Conservation (phyloP, 2,888 invertebrate genomes). For the Agonopterix alstromeriana region DNA sequence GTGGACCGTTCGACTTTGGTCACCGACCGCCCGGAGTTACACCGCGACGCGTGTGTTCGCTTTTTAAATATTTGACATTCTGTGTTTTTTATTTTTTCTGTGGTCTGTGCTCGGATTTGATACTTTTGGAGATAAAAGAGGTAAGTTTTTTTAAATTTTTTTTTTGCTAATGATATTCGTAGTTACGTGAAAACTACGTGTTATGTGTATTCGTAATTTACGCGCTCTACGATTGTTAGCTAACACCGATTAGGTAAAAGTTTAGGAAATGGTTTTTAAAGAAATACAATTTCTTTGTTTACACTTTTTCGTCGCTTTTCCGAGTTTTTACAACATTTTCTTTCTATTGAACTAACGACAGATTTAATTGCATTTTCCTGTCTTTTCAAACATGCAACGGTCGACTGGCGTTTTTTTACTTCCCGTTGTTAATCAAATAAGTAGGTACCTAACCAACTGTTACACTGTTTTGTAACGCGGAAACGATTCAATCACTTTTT, state of each 20-base stretch:
- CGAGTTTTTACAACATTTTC: neutral
- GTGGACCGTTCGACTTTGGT: slow-evolving; percentile 35
- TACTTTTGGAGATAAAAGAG: slow-evolving; percentile 27
- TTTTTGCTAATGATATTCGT: neutral
- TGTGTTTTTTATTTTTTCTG: slow-evolving; percentile 40
- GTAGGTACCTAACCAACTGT: slow-evolving; percentile 5
- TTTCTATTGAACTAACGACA: neutral
- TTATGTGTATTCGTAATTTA: too few relatives aligned
- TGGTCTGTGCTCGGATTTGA: slow-evolving; percentile 57
- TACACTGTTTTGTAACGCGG: slow-evolving; percentile 6
- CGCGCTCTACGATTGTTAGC: too few relatives aligned
- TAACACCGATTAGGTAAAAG: too few relatives aligned
- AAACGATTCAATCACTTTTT: neutral
- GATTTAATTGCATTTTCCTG: slow-evolving; percentile 1
- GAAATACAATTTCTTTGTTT: neutral
- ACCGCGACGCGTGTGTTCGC: slow-evolving; percentile 52
- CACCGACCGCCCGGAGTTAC: slow-evolving; percentile 13
- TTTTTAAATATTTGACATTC: slow-evolving; percentile 30
- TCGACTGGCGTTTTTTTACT: slow-evolving; percentile 7
- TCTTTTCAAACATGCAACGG: slow-evolving; percentile 7
- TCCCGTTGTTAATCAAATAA: slow-evolving; percentile 7
- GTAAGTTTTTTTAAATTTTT: slow-evolving; percentile 23
- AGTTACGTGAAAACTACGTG: neutral
- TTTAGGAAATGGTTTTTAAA: too few relatives aligned
- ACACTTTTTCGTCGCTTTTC: neutral